These are phyloP conservation scores for Actinia tenebrosa DNA, from an alignment of 64 coral and sea anemone species.

Conservation along the genomic window DNA sequence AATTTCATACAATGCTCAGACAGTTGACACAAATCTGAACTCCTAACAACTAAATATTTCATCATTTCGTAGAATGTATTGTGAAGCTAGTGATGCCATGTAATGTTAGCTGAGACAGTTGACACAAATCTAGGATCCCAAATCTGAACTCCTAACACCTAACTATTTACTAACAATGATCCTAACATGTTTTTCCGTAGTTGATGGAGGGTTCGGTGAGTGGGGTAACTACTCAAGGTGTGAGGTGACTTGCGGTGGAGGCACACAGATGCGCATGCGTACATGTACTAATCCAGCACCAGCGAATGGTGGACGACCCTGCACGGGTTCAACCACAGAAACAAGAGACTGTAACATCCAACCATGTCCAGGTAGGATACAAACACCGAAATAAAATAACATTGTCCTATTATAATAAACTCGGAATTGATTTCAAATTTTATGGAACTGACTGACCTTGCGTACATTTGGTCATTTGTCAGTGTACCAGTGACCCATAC, in stretches of 20 bases:
- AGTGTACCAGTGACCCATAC: too few relatives aligned
- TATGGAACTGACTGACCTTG: too few relatives aligned
- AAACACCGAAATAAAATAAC: not conserved
- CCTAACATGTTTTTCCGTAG: not conserved
- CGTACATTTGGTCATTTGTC: too few relatives aligned
- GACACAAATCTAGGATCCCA: too few relatives aligned
- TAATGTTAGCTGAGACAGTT: too few relatives aligned
- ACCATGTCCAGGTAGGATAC: constrained; percentile 70
- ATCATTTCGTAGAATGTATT: too few relatives aligned
- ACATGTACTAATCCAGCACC: constrained; percentile 77
- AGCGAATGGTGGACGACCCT: constrained; percentile 62
- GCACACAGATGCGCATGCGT: constrained; percentile 55
- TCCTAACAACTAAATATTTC: too few relatives aligned
- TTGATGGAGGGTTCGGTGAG: constrained; percentile 82
- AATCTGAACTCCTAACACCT: too few relatives aligned
- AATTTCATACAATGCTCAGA: too few relatives aligned
- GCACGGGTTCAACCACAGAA: constrained; percentile 45
- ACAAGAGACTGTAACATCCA: constrained; percentile 78
- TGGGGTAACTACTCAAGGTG: constrained; percentile 83
- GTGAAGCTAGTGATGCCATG: too few relatives aligned
- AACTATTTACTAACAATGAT: not conserved
- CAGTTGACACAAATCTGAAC: too few relatives aligned
- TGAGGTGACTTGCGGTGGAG: constrained; percentile 60
- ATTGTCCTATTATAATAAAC: not conserved
- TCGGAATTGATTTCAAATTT: too few relatives aligned